phyloP scores from a whole-genome alignment of 2,888 invertebrate genomes.

The Serrognathus titanus region DNA sequence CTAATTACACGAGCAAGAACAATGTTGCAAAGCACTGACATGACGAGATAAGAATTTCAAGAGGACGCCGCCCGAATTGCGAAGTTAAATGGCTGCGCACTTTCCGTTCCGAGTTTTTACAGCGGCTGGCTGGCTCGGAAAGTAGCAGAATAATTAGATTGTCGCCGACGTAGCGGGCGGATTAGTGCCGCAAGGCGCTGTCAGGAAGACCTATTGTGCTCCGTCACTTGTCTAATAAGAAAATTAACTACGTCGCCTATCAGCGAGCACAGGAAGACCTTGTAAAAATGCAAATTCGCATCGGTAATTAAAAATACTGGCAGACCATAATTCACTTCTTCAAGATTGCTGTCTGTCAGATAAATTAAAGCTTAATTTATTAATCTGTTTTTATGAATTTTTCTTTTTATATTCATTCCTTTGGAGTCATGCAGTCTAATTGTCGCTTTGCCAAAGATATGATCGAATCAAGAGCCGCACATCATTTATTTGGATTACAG shows the following conservation, averaged over 20 bases:
- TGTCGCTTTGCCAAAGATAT: too few relatives aligned
- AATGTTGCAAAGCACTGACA: slow-evolving; percentile 3
- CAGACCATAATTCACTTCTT: too few relatives aligned
- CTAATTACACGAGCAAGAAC: neutral
- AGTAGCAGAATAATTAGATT: slow-evolving; percentile 29
- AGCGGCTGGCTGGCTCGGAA: slow-evolving; percentile 17
- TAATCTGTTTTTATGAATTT: too few relatives aligned
- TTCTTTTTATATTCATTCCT: too few relatives aligned
- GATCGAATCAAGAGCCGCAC: too few relatives aligned
- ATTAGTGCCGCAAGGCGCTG: slow-evolving; percentile 24
- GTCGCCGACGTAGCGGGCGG: slow-evolving; percentile 25
- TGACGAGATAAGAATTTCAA: slow-evolving; percentile 10
- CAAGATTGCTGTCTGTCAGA: too few relatives aligned
- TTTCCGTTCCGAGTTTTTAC: slow-evolving; percentile 16
- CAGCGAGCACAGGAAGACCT: neutral
- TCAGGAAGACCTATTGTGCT: slow-evolving; percentile 19
- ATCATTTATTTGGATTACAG: too few relatives aligned
- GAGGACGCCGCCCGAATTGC: slow-evolving; percentile 3
- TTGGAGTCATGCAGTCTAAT: too few relatives aligned
- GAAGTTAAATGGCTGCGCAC: slow-evolving; percentile 3
- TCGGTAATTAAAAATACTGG: too few relatives aligned
- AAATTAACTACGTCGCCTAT: slow-evolving; percentile 13
- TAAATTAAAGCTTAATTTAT: too few relatives aligned
- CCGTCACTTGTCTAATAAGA: slow-evolving; percentile 20
- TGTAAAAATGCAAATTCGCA: too few relatives aligned